Evolutionary conservation across 2,113 vertebrate species (phyloP), one percentile per base, ranked within the genome.

Genomic region (Ophthalmolycus amberensis): DNA sequence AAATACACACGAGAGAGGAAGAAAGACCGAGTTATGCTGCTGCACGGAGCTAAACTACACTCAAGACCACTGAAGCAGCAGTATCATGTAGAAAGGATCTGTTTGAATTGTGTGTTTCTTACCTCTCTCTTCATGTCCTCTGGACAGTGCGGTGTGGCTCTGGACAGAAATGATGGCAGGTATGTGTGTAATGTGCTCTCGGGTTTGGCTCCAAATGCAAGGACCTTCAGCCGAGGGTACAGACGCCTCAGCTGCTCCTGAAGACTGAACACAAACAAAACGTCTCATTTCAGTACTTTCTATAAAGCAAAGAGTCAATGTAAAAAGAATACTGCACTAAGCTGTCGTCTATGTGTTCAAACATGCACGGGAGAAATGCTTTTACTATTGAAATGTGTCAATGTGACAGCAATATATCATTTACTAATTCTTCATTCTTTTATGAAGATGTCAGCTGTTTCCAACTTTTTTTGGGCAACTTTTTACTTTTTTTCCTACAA

Each of bases 161-260:
- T 94, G 75, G 98, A 99, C 52, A 99, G 95, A 90, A 99, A 99
- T 6, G 98, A 99, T 0, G 98, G 98, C 91, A 99, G 97, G 91
- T 97, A 99, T 6, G 95, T 96, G 90, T 99, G 98, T 27, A 99
- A 91, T 0, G 92, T 93, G 0, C 92, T 92, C 91, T 99, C 97
- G 0, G 97, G 97, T 83, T 95, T 97, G 0, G 96, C 96, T 0
- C 98, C 98, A 0, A 97, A 97, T 0, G 97, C 97, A 64, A 99
- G 95, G 20, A 95, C 97, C 89, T 99, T 99, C 58, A 99, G 94
- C 20, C 97, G 94, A 1, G 98, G 98, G 81, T 98, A 99, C 70
- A 99, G 94, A 20, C 93, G 95, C 50, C 95, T 95, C 54, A 99
- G 94, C 95, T 98, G 97, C 84, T 97, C 97, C 96, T 99, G 98